Percentiles rank a stretch among this genome's conserved stretches.
Conservation (phyloP, 2,797 vertebrate genomes). For the Tolypeutes matacus region DNA sequence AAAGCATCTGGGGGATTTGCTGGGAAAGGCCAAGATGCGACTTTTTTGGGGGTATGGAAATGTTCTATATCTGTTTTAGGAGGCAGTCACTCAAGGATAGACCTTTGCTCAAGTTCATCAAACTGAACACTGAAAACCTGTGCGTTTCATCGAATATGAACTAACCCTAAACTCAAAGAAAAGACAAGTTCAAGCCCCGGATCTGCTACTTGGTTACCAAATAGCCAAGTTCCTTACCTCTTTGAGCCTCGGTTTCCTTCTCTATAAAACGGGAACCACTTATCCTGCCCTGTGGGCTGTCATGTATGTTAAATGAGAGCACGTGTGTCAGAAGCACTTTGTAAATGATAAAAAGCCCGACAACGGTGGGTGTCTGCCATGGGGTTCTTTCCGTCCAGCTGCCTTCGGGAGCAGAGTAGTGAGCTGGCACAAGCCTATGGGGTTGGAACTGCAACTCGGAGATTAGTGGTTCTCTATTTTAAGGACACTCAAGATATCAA, state of each 20-base stretch:
- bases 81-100: neutral
- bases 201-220: neutral
- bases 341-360: neutral
- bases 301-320: neutral
- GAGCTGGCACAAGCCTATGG: neutral
- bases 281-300: neutral
- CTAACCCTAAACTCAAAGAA: neutral
- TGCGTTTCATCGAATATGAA: neutral
- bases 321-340: neutral
- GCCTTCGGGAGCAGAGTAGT: neutral
- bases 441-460: constrained; percentile 24
- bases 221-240: neutral
- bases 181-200: neutral
- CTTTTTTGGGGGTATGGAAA: neutral
- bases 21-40: neutral
- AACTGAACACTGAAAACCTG: neutral
- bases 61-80: neutral
- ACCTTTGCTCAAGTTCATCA: neutral
- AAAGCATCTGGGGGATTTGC: neutral
- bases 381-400: neutral
- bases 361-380: neutral
- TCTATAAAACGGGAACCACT: neutral
- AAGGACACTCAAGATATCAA: constrained; percentile 67
- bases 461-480: constrained; percentile 75
- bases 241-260: neutral